Evolutionary conservation across 2,113 vertebrate species (phyloP), one percentile per base, ranked within the genome.

Genomic region (Hippocampus abdominalis): DNA sequence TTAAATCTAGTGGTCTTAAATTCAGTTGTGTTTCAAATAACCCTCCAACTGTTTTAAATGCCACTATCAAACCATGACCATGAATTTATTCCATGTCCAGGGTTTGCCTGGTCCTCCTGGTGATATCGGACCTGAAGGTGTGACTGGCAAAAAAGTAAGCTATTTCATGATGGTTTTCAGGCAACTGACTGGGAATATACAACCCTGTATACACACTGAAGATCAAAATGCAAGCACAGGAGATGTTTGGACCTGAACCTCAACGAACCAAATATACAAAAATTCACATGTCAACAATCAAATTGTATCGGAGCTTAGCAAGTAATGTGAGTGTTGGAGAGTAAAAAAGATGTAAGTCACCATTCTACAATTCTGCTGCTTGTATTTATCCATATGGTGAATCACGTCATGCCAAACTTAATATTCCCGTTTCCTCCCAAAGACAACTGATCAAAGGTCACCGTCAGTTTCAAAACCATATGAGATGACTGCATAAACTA

Each of bases 121-220:
- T 72, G 94, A 96, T 68, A 76, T 84, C 21, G 95, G 95, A n/a
- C 86, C 91, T 65, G 93, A 94, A 85, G 95, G 95, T 32, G 56
- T 78, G 11, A 89, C 92, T 70, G 95, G 95, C 72, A 88, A 83
- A 89, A 96, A 96, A 89, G 95, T 93, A 72, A 87, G 91, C 82
- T 9, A 5, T 46, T 23, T 27, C 13, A n/a, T 23, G 2, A n/a
- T 7, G 18, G 1, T 54, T 23, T 54, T n/a, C 21, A 54, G 51
- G 51, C 51, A 54, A 23, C 16, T 16, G 9, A 54, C 51, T 8
- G 23, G 51, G 9, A 54, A 54, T 54, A 54, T 23, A 21, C 21
- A 54, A 54, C 10, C 23, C 8, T 54, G 51, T 3, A 23, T 9
- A 11, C 21, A 54, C 1, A 23, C 11, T 11, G 49, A 53, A 54